Evolutionary conservation across 2,113 vertebrate genomes (phyloP), one percentile per base, ranked within the genome.

Genomic region (Terrapene triunguis): DNA sequence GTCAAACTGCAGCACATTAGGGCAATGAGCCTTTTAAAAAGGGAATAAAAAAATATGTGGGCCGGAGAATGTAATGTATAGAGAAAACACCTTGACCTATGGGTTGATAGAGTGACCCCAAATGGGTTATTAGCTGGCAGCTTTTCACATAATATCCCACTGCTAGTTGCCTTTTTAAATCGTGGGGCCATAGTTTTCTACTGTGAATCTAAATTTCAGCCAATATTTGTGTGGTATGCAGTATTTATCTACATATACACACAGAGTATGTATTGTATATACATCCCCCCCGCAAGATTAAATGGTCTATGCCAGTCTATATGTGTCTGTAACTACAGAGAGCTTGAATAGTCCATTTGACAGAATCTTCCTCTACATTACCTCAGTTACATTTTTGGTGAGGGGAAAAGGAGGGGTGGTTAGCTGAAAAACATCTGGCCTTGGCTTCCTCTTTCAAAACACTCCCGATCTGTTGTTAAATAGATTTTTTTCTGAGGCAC

Each of bases 351-450:
- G 8, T 10, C 50, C 29, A 35, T 3, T n/a, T 53, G 79, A 48
- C 89, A 76, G 84, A 48, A 2, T 1, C 86, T 94, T 96, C 82
- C 92, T 90, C 92, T 85, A 93, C 91, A 88, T 80, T 94, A 82
- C 59, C 93, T 93, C 96, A 96, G 96, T 97, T 97, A 94, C 94
- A 94, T 94, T 97, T 96, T 94, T 95, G 89, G 89, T 82, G 91
- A 88, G 85, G 91, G 95, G 85, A 97, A 96, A 74, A 22, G 5
- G 9, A 42, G 69, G n/a, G 29, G 14, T 11, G 76, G 55, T 59
- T 50, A 92, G 86, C 96, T 96, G 97, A 96, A 97, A 97, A 97
- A 94, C 97, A 94, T 80, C 84, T 84, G 69, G 38, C 84, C 96
- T 89, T 90, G 84, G 93, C 88, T 97, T 97, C 97, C 91, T 92